Base-by-base conservation (phyloP, 92 coral and sea anemone species). In the Siderastrea siderea region DNA sequence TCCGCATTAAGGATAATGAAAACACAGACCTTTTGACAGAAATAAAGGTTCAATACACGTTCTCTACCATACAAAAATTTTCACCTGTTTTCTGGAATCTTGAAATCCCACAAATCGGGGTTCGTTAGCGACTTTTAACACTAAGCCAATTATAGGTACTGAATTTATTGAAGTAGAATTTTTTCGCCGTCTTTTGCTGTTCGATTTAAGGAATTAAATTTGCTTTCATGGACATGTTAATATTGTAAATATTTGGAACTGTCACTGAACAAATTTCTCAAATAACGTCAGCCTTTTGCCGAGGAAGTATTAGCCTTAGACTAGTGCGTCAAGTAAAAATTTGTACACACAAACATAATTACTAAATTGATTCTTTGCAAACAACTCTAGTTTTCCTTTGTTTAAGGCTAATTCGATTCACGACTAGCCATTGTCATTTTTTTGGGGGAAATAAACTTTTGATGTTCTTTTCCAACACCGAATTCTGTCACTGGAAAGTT, bases 331-430 rank as follows among this genome's bases (percentile, higher is more conserved):
- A 74, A 64, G 73, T 74, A 72, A 73, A 73, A 63, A 73, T 84
- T 64, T 74, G 80, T 60, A 71, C 72, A 84, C 46, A 81, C 46
- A 74, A 14, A 63, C 71, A 73, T 73, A 84, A 84, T 73, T 62
- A 44, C 74, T 74, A 84, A 74, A 84, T 84, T 84, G 71, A 50
- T 59, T 63, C 87, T 84, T 63, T 84, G 80, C 87, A 84, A 73
- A 84, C 80, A 84, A 51, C 52, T 72, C 26, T 48, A 5, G 12
- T 5, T 60, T 72, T 38, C 72, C 8, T 19, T 73, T 84, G 79
- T 73, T 74, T 7, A 49, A 61, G 52, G 43, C 46, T 73, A 51
- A 61, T 84, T 73, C 49, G 77, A 44, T 69, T 46, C 76, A 13
- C 50, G 53, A 52, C 48, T 51, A 13, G 19, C 17, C 65, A 16